Base-by-base conservation (phyloP, 2,797 vertebrate species). In the Enteromius argenteus region DNA sequence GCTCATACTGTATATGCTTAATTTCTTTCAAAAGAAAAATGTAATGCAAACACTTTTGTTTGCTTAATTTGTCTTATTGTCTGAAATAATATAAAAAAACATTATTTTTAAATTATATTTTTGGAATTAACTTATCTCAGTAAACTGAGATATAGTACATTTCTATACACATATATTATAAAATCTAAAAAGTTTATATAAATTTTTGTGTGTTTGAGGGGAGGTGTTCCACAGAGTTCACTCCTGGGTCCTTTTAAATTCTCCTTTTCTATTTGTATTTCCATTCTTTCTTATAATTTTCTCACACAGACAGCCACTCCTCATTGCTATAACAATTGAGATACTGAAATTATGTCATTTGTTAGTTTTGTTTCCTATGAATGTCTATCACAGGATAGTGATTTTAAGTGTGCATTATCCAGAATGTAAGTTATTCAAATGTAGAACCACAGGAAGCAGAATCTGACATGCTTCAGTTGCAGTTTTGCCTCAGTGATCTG, bases 401-500 rank as follows among this genome's bases (percentile, higher is more conserved):
- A 3, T 32, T 64, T 64, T 32, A 64, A 32, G 58, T 46, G 10
- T 49, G 10, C 17, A 32, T 8, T 19, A 32, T 66, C 64, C 58
- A 44, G 30, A 64, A 27, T n/a, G 60, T 30, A 66, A n/a, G 11
- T 44, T 27, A 44, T 78, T 42, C 7, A 78, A 32, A 78, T 32
- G 3, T 19, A 19, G 58, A 77, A 60, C 53, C 17, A 15, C 74
- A 78, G 56, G 15, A 79, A 71, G 51, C 79, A 30, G 35, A 80
- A 80, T 58, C 49, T 14, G 66, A 71, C 51, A 27, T 2, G 32
- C 21, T 27, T 42, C 66, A 69, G 49, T 9, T 69, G 46, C 46
- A 69, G 78, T 56, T 80, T 39, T 56, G 66, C 67, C 6, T 56
- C 67, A 71, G 23, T 44, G 49, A 58, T 80, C 15, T 53, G 46